Evolutionary conservation across 2,797 vertebrate species (phyloP), one percentile per base, ranked within the genome.

Genomic region (Betta splendens): DNA sequence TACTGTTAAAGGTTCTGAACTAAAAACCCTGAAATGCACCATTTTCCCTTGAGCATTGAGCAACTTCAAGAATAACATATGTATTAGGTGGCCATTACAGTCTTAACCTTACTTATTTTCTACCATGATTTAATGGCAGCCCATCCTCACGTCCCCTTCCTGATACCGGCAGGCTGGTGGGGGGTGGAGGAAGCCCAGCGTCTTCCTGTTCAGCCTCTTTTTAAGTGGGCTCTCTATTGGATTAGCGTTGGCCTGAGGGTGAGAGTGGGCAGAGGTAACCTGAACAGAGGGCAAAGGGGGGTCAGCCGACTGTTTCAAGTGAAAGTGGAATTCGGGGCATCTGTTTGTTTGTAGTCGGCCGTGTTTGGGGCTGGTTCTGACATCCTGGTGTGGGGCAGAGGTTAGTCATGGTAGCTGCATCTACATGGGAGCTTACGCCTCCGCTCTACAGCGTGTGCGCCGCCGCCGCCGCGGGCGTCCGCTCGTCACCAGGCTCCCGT

Each of bases 271-370:
- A 69, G 75, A 72, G 69, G 82, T 79, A 85, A 84, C 78, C 75
- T 79, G 66, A 83, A 81, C 73, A 77, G 76, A 82, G 85, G 84
- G 65, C 65, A 75, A 54, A 54, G 57, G 25, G 56, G 74, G 86
- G 80, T 81, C 87, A 85, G 50, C 35, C 64, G 57, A 85, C 83
- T 89, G 88, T 87, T 90, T 90, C 81, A 87, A 90, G 85, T 87
- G 84, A 90, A 87, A 86, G 80, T 86, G 86, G 88, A 91, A 90
- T 90, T 84, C 42, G 50, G 75, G 85, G 85, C 82, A 89, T 89
- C 75, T 89, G 85, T 89, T 91, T 90, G 89, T 90, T 90, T 89
- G 86, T 88, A 75, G 82, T 83, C 75, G 81, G 48, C 58, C 75
- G 65, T 88, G 83, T 89, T 89, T 83, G 83, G 76, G 79, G 46